Base-by-base conservation (phyloP, 2,797 vertebrate genomes). In the Percopsis omiscomaycus region DNA sequence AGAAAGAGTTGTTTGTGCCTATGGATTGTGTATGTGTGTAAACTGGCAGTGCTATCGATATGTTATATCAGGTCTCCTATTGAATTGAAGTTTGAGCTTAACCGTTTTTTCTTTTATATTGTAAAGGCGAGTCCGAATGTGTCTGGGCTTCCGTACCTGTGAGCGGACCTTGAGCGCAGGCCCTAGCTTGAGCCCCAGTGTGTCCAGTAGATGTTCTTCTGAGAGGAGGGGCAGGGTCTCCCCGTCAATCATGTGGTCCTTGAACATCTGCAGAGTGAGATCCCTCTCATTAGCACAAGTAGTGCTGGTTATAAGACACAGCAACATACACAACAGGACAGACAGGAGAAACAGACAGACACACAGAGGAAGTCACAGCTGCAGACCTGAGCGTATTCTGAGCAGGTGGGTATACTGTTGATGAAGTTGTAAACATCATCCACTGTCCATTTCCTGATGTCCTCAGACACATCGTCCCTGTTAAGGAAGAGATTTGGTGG, bases 201-300 rank as follows among this genome's bases (percentile, higher is more conserved):
- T 96, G 71, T 96, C 95, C 75, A 98, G 88, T 29, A 98, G 95
- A 79, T 99, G 97, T 50, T 97, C 95, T 73, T 99, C 97, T 63
- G 96, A 97, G 60, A 98, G 93, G n/a, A 99, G 89, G 0, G 95
- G 96, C 57, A 99, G 90, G 0, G 95, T 98, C 91, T 97, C 95
- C 61, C 97, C 97, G 55, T 99, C 96, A 66, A 99, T 98, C 82
- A 94, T 93, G 14, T 99, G 96, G 62, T 98, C 96, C 86, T 96
- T 97, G 88, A 99, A 98, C 1, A 90, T 86, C 97, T 98, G 66
- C 54, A 72, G 14, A 27, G 49, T 64, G 15, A 51, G 74, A 71
- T 48, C 10, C 65, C 3, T 49, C 22, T 60, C 12, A 29, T 81
- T 52, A 84, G 29, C 44, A 16, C 27, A 65, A 64, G 13, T 27